Percentiles rank a stretch among this genome's conserved stretches.
These are phyloP conservation scores for Tragelaphus buxtoni DNA, from an alignment of 2,113 vertebrate species.

Conservation along the genomic window DNA sequence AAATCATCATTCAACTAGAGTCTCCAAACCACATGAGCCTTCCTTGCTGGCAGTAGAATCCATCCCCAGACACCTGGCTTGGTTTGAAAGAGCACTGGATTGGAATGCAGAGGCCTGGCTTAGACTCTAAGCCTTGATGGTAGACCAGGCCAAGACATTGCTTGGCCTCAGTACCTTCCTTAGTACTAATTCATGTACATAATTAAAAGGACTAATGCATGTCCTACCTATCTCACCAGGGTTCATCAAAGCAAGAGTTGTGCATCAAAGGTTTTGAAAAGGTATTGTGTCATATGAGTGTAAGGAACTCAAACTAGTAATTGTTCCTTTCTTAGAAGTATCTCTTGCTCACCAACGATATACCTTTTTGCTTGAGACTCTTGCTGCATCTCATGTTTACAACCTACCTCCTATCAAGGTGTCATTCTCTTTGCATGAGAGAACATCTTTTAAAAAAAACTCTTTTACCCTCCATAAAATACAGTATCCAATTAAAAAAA, in stretches of 20 bases:
- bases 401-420: not conserved
- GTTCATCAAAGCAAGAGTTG: not conserved
- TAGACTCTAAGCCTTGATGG: not conserved
- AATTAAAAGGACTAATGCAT: not conserved
- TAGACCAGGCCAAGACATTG: not conserved
- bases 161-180: not conserved
- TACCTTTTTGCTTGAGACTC: not conserved
- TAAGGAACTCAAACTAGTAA: not conserved
- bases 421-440: not conserved
- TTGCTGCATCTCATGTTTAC: not conserved
- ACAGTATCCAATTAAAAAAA: not conserved
- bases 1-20: conserved; percentile 14
- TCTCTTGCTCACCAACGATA: not conserved
- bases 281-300: accelerated
- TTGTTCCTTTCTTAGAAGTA: not conserved
- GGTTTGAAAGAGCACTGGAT: not conserved
- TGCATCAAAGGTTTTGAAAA: not conserved
- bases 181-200: not conserved
- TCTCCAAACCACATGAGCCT: not conserved
- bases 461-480: not conserved
- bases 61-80: not conserved
- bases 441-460: not conserved
- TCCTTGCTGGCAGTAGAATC: not conserved
- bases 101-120: not conserved
- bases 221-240: not conserved